Evolutionary conservation across 2,113 vertebrate species (phyloP).

Genomic region (Plestiodon gilberti): DNA sequence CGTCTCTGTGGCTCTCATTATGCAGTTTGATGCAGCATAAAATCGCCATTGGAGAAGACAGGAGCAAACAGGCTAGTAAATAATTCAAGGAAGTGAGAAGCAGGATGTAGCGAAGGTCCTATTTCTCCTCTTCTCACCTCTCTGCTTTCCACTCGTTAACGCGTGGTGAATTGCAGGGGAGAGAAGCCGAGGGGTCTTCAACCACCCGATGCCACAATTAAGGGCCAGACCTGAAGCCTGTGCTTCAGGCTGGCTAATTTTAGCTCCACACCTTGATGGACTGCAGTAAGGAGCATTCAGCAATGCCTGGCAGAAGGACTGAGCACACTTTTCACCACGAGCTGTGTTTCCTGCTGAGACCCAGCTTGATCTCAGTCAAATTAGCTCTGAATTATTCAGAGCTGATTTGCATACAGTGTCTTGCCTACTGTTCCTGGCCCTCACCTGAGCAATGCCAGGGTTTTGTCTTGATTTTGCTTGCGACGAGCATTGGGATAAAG

Average conservation of each 20-base stretch:
- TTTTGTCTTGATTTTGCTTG: no score
- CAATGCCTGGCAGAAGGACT: constrained; percentile 13
- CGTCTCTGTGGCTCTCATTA: constrained; percentile 13
- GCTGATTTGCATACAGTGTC: constrained; percentile 55
- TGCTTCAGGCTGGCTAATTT: constrained; percentile 9
- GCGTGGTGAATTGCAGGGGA: constrained; percentile 23
- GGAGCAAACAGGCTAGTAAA: constrained; percentile 3
- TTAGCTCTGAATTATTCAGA: constrained; percentile 60
- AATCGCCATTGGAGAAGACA: constrained; percentile 3
- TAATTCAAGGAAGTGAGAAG: constrained; percentile 1
- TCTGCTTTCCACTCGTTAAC: constrained; percentile 13
- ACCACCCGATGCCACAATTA: constrained; percentile 15
- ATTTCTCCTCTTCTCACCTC: background rate
- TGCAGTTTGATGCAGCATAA: constrained; percentile 3
- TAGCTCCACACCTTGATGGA: constrained; percentile 4
- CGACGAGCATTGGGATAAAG: no score
- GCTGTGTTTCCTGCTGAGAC: constrained; percentile 28
- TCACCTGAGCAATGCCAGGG: background rate
- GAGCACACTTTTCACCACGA: constrained; percentile 40
- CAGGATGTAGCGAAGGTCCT: background rate
- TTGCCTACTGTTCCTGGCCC: constrained; percentile 31
- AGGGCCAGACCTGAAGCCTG: constrained; percentile 5
- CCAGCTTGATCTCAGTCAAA: constrained; percentile 43
- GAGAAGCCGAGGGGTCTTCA: background rate
- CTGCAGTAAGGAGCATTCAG: background rate